Conservation (phyloP, 2,113 vertebrate genomes). For the Odocoileus hemionus region DNA sequence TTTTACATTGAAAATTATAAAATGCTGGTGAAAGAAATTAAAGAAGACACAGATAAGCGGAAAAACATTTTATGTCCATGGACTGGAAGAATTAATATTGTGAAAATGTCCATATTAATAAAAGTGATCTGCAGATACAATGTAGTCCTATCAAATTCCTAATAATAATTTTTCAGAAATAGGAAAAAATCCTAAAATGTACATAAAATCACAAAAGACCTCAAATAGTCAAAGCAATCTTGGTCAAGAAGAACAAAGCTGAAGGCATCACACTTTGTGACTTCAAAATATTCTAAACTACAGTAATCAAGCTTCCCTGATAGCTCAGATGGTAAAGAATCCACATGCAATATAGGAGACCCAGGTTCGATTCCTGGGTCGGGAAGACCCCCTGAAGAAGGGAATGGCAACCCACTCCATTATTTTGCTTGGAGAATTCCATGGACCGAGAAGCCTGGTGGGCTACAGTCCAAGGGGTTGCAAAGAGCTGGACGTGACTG, state of each 20-base stretch:
- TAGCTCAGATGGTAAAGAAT: background rate
- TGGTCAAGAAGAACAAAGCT: background rate
- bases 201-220: background rate
- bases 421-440: background rate
- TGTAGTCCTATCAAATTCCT: background rate
- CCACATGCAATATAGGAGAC: background rate
- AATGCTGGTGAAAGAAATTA: background rate
- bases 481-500: background rate
- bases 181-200: background rate
- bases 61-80: background rate
- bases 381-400: background rate
- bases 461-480: background rate
- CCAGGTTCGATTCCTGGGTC: fast-evolving
- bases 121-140: background rate
- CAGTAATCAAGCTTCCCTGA: background rate
- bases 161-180: background rate
- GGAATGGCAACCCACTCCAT: background rate
- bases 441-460: background rate
- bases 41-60: background rate
- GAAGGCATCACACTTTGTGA: background rate
- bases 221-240: background rate
- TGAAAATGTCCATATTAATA: background rate
- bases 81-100: background rate
- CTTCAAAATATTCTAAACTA: background rate
- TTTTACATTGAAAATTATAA: background rate